Evolutionary conservation across 2,797 vertebrate genomes (phyloP).

Genomic region (Todus mexicanus): DNA sequence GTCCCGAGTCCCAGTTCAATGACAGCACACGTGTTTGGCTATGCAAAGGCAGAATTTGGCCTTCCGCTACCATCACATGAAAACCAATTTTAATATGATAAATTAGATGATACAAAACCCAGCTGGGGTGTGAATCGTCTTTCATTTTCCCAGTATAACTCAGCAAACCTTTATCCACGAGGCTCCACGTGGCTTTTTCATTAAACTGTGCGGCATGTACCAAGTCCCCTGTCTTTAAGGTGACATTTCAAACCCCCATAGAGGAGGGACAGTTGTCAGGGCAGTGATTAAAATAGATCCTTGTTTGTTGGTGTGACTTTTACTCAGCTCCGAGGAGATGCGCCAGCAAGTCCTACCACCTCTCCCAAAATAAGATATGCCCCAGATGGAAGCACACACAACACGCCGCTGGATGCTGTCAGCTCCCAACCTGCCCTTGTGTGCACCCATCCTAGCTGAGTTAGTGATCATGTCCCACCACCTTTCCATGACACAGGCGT

Average conservation of each 20-base stretch:
- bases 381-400: not conserved
- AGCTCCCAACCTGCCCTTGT: not conserved
- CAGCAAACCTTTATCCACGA: not conserved
- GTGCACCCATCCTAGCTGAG: not conserved
- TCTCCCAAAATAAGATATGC: not conserved
- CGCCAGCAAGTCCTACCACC: not conserved
- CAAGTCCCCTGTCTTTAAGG: constrained; percentile 9
- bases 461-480: accelerated
- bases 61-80: not conserved
- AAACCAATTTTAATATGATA: not conserved
- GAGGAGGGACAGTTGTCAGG: constrained; percentile 29
- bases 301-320: constrained; percentile 15
- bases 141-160: not conserved
- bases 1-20: not conserved
- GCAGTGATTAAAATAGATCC: constrained; percentile 20
- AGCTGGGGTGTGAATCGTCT: not conserved
- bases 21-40: not conserved
- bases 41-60: not conserved
- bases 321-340: not conserved
- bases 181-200: not conserved
- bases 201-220: constrained; percentile 45
- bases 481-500: not conserved
- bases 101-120: not conserved
- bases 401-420: not conserved
- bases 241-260: not conserved